These are phyloP conservation scores for Sturmia bella DNA, from an alignment of 2,888 invertebrate genomes.

Conservation along the genomic window DNA sequence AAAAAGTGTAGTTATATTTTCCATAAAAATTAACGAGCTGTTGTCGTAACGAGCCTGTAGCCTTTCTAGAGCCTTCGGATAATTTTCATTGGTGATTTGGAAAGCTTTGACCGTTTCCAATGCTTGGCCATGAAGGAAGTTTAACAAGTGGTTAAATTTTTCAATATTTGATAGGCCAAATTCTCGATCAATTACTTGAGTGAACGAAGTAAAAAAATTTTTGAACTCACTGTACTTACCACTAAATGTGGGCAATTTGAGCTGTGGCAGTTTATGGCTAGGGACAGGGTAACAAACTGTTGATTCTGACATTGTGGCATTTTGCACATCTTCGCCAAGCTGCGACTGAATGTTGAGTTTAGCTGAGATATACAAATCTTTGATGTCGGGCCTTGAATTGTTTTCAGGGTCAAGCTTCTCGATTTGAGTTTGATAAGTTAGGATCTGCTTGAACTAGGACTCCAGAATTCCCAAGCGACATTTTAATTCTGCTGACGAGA, in stretches of 20 bases:
- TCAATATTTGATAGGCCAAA: conserved; percentile 42
- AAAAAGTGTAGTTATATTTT: conserved; percentile 14
- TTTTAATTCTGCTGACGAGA: conserved; percentile 11
- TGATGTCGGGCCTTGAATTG: conserved; percentile 21
- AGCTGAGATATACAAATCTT: conserved; percentile 20
- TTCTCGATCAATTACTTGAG: conserved; percentile 45
- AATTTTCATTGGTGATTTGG: conserved; percentile 47
- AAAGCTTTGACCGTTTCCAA: conserved; percentile 41
- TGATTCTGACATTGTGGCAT: conserved; percentile 27
- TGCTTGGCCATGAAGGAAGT: conserved; percentile 42
- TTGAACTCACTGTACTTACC: conserved; percentile 52
- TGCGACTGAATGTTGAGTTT: conserved; percentile 34
- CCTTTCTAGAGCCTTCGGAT: conserved; percentile 54
- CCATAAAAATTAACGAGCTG: conserved; percentile 35
- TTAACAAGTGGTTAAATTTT: conserved; percentile 44
- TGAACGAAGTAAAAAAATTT: conserved; percentile 55
- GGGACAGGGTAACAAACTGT: conserved; percentile 26
- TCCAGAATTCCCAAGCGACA: conserved; percentile 17
- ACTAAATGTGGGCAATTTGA: conserved; percentile 33
- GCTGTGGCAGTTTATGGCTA: conserved; percentile 26
- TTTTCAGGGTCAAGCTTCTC: conserved; percentile 6
- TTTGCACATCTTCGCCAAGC: conserved; percentile 29
- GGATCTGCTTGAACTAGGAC: conserved; percentile 7
- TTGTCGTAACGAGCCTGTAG: conserved; percentile 29
- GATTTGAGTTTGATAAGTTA: conserved; percentile 25